Evolutionary conservation across 2,888 invertebrate genomes (phyloP).

Genomic region (Heteropelma amictum): DNA sequence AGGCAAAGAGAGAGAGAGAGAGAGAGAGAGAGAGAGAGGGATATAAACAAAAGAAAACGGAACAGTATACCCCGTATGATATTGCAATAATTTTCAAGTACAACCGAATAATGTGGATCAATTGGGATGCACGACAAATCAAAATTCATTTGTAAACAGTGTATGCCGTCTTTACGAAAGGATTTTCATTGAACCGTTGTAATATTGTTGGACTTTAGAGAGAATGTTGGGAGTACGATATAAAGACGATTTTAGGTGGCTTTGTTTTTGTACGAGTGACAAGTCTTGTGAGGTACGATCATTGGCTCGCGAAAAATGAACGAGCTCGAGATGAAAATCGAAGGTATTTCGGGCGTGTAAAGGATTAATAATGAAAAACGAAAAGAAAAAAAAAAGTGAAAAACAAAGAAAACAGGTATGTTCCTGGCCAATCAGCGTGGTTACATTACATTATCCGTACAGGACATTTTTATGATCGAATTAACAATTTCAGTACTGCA

Average conservation of each 20-base stretch:
- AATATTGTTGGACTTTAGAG: not conserved
- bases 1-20: constrained; percentile 5
- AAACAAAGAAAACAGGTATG: constrained; percentile 66
- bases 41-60: constrained; percentile 49
- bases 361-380: constrained; percentile 8
- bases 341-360: constrained; percentile 33
- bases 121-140: constrained; percentile 68
- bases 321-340: constrained; percentile 18
- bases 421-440: constrained; percentile 76
- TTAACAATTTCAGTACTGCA: constrained; percentile 69
- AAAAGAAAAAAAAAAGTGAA: constrained; percentile 13
- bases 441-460: constrained; percentile 70
- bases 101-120: constrained; percentile 70
- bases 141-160: constrained; percentile 66
- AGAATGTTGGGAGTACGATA: constrained; percentile 6
- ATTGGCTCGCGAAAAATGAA: constrained; percentile 23
- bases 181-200: constrained; percentile 51
- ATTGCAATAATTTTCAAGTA: constrained; percentile 72
- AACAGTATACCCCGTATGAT: constrained; percentile 63
- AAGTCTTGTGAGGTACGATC: constrained; percentile 28
- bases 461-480: constrained; percentile 54
- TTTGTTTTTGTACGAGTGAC: constrained; percentile 33
- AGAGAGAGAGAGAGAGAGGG: not conserved
- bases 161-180: constrained; percentile 61
- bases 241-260: constrained; percentile 35